These are phyloP conservation scores for Betta splendens DNA, from an alignment of 2,797 vertebrate genomes.

Conservation along the genomic window DNA sequence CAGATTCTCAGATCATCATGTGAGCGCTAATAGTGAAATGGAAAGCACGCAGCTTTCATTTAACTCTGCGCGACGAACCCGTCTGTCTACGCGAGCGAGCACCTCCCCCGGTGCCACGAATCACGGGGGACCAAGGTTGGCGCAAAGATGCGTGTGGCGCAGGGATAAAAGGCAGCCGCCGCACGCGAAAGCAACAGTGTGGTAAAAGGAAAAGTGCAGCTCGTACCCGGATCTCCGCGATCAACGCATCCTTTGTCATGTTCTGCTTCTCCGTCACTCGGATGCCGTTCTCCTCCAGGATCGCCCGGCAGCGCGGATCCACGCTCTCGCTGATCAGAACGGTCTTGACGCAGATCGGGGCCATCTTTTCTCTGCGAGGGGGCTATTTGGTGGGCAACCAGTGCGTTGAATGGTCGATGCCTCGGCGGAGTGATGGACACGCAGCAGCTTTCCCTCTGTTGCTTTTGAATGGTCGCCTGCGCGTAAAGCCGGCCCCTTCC, in stretches of 20 bases:
- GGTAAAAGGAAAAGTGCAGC: not conserved
- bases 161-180: not conserved
- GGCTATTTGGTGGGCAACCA: conserved; percentile 1
- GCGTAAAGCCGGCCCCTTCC: conserved; percentile 37
- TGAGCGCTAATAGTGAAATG: rapidly evolving
- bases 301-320: conserved; percentile 88
- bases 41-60: not conserved
- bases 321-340: conserved; percentile 92
- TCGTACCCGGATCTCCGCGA: conserved; percentile 88
- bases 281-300: conserved; percentile 89
- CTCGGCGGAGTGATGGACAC: conserved; percentile 34
- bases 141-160: not conserved
- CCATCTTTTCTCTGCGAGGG: conserved; percentile 75
- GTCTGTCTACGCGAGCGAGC: too few species aligned
- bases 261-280: conserved; percentile 87
- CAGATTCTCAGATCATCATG: not conserved
- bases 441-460: conserved; percentile 22
- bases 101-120: not conserved
- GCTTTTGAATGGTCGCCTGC: conserved; percentile 61
- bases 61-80: not conserved
- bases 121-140: not conserved
- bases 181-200: not conserved
- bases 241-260: conserved; percentile 87
- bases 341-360: conserved; percentile 80
- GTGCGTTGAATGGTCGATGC: conserved; percentile 7